Conservation (phyloP, 1,140 invertebrate genomes). For the Drosophila burlai region DNA sequence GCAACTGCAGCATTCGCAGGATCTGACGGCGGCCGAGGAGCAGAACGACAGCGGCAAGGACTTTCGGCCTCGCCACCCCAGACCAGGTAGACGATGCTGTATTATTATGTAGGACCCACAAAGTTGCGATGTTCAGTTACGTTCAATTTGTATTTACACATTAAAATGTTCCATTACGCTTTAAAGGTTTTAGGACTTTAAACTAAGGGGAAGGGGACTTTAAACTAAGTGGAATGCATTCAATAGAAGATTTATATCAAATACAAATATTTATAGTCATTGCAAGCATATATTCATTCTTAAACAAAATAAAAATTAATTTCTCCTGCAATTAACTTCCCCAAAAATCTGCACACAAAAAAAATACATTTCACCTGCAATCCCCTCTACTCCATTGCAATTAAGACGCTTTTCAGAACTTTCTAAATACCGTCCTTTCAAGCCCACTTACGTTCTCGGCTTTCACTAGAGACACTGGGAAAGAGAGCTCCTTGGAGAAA, state of each 20-base stretch:
- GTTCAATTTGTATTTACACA: constrained; percentile 8
- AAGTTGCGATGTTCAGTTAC: background rate
- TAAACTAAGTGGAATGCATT: background rate
- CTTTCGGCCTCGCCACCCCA: constrained; percentile 5
- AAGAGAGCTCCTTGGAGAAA: constrained; percentile 15
- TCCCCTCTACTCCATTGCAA: constrained; percentile 11
- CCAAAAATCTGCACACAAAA: background rate
- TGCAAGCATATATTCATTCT: background rate
- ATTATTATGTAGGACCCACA: constrained; percentile 13
- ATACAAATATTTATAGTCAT: background rate
- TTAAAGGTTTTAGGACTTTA: background rate
- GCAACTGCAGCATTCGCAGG: background rate
- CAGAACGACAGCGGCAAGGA: background rate
- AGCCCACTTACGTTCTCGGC: constrained; percentile 24
- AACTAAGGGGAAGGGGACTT: background rate
- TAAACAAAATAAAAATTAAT: too few species aligned
- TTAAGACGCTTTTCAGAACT: constrained; percentile 41
- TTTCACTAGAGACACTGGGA: constrained; percentile 8
- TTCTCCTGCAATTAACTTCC: background rate
- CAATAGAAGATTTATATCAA: too few species aligned
- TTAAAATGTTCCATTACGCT: constrained; percentile 14
- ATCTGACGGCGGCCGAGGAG: background rate
- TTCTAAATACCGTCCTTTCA: constrained; percentile 43
- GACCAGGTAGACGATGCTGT: constrained; percentile 12
- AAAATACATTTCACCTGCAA: constrained; percentile 4